Base-by-base conservation (phyloP, 2,888 invertebrate genomes). In the Malachius bipustulatus region DNA sequence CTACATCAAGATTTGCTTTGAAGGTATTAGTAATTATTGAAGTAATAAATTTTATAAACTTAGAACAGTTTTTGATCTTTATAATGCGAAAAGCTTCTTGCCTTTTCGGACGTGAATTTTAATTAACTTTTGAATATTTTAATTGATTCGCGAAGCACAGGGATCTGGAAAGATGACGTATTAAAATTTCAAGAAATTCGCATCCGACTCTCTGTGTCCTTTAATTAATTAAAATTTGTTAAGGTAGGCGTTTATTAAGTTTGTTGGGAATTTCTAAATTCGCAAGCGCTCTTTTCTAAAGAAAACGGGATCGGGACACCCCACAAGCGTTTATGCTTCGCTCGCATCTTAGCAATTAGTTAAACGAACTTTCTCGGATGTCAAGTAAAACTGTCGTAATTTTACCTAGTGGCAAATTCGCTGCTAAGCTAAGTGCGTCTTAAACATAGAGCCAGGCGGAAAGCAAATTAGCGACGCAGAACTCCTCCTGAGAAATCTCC, bases 321-420 rank as follows among this genome's bases (percentile, higher is more conserved):
- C 6, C 6, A n/a, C 24, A n/a, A n/a, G 24, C 24, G 24, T 19
- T 19, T 19, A 19, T 19, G 24, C 24, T 19, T 19, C 6, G 24
- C 24, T 19, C 24, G 24, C 24, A 19, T 19, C 24, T 19, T 19
- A 19, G 24, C 24, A 19, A 19, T 19, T 19, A 19, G 24, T 19
- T 19, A 19, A 19, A 19, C 24, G 24, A 19, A 19, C 24, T 19
- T 19, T 19, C 24, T 19, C 24, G n/a, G 24, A 19, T 19, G 24
- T 19, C 24, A 19, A 6, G n/a, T 19, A 19, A 19, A 19, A 8
- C n/a, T n/a, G 24, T n/a, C n/a, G 6, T 19, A n/a, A 19, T 19
- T 19, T 19, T 19, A 19, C 24, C 24, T 19, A 19, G 24, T 19
- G 6, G 24, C 24, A 19, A n/a, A n/a, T n/a, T n/a, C n/a, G n/a